Evolutionary conservation across 2,797 vertebrate species (phyloP).

Genomic region (Muscicapa comitata): DNA sequence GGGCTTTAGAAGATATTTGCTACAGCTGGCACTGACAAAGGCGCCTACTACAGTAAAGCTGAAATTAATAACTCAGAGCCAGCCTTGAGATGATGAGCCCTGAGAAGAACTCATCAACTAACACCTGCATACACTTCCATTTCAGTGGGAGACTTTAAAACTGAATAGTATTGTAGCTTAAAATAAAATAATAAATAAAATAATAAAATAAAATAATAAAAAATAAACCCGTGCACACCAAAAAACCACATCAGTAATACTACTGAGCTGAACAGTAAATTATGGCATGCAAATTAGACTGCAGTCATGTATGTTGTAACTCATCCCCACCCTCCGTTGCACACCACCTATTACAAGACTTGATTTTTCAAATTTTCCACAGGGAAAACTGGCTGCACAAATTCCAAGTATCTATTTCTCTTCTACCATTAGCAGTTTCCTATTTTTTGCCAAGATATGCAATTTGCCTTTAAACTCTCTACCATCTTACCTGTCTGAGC

Average conservation of each 20-base stretch:
- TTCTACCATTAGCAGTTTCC: neutral
- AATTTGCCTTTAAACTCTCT: neutral
- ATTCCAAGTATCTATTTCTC: neutral
- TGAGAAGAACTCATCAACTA: neutral
- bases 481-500: constrained; percentile 88
- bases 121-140: neutral
- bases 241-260: neutral
- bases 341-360: neutral
- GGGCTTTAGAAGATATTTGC: neutral
- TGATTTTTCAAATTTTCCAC: neutral
- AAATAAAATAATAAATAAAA: neutral
- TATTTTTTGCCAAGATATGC: neutral
- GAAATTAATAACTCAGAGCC: neutral
- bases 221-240: neutral
- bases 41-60: neutral
- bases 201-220: no score
- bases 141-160: neutral
- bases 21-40: neutral
- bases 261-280: neutral
- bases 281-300: neutral
- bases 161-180: neutral
- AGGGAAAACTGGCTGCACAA: neutral
- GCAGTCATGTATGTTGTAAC: neutral
- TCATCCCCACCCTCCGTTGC: neutral
- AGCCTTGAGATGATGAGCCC: neutral